Evolutionary conservation across 2,113 vertebrate species (phyloP).

Genomic region (Cercopithecus mona): DNA sequence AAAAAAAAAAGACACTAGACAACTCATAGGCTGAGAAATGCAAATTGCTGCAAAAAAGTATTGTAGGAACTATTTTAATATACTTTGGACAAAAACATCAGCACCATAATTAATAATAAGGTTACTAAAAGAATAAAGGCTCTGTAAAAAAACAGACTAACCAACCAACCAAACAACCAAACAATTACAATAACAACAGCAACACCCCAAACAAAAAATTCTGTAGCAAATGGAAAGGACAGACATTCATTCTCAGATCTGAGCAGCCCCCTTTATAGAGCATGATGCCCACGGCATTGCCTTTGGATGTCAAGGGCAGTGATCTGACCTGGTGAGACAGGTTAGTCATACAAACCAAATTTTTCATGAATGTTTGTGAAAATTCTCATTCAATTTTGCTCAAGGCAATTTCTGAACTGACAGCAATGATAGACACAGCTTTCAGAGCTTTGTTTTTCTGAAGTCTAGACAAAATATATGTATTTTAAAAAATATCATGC

Average conservation of each 20-base stretch:
- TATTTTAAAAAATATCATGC: not conserved
- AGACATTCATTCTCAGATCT: not conserved
- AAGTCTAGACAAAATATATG: not conserved
- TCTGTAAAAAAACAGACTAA: not conserved
- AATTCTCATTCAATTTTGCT: constrained; percentile 5
- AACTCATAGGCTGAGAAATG: not conserved
- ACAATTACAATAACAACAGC: not conserved
- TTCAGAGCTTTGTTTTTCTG: constrained; percentile 24
- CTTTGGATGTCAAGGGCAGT: not conserved
- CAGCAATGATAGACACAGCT: not conserved
- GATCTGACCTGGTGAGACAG: not conserved
- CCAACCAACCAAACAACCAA: not conserved
- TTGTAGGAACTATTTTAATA: not conserved
- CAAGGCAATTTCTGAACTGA: constrained; percentile 1
- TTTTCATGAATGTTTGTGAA: constrained; percentile 26
- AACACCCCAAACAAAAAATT: not conserved
- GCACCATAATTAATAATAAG: not conserved
- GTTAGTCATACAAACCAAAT: not conserved
- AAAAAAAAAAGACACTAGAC: not conserved
- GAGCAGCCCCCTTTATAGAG: not conserved
- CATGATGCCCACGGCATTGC: not conserved
- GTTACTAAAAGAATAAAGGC: not conserved
- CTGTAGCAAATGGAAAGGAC: not conserved
- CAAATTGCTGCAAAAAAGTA: not conserved
- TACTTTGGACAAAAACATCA: not conserved